Evolutionary conservation across 2,888 invertebrate genomes (phyloP), one percentile per base, ranked within the genome.

Genomic region (Yponomeuta sedellus): DNA sequence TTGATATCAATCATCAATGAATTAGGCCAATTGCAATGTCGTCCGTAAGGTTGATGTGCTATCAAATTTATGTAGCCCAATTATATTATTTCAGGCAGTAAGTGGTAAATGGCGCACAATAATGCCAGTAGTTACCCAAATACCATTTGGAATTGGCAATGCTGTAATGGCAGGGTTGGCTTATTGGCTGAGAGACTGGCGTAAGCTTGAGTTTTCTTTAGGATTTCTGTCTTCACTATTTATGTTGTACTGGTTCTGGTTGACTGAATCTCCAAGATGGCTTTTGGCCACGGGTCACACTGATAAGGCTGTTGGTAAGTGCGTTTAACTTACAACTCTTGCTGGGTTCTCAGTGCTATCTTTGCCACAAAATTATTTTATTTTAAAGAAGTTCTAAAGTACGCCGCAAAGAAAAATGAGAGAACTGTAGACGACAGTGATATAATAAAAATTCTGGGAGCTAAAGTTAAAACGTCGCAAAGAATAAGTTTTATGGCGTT

Each of bases 251-350:
- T 85, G 84, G 81, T 87, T 92, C 82, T 81, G 87, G 61, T 76
- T 94, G 72, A 92, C 93, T 0, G 94, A 94, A 79, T 94, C 94
- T 0, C 94, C 94, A 1, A 81, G 93, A 68, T 94, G 94, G 94
- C 78, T 94, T 39, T 71, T 94, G 66, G 92, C 92, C 11, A 91
- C 89, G 20, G 93, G 92, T 2, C 83, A 83, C 72, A 85, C 79
- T 56, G 81, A 91, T 39, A 81, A 91, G 76, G 93, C 93, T 25
- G 73, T 88, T 12, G 79, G 85, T 85, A 82, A 83, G 67, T 34
- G 34, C 10, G 34, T 34, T 34, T 34, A 34, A 75, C 19, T n/a
- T 1, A 40, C 57, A 34, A 34, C 34, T 34, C 34, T 34, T 34
- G 34, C 6, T 34, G 8, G 6, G 8, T 34, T 8, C 34, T 34